Evolutionary conservation across 2,797 vertebrate genomes (phyloP).

Genomic region (Galaxias olidus): DNA sequence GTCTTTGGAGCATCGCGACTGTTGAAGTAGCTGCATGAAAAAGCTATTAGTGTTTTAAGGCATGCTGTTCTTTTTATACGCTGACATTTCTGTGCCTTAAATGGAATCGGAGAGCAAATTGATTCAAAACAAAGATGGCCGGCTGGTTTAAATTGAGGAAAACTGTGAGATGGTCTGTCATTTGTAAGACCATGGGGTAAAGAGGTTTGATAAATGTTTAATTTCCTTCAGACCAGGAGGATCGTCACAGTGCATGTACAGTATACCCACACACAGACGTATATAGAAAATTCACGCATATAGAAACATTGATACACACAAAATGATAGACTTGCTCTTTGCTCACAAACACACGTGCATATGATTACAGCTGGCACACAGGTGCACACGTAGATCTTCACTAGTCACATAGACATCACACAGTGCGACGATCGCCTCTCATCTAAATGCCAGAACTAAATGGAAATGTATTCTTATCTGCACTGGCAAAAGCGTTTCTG

Average conservation of each 20-base stretch:
- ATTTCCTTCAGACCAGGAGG: conserved; percentile 75
- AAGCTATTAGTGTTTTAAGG: conserved; percentile 36
- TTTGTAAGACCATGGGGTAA: conserved; percentile 74
- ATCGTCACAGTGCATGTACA: no score
- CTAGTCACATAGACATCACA: no score
- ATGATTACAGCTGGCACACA: no score
- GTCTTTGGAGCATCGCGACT: conserved; percentile 13
- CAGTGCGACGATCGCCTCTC: no score
- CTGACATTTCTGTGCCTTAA: conserved; percentile 21
- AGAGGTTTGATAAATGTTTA: conserved; percentile 76
- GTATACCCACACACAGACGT: conserved; percentile 50
- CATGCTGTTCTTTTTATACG: conserved; percentile 28
- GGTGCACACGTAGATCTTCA: no score
- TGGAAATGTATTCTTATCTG: no score
- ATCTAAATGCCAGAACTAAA: no score
- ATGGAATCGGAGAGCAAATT: conserved; percentile 36
- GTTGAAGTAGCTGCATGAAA: conserved; percentile 22
- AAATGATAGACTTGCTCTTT: no score
- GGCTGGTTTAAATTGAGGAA: conserved; percentile 58
- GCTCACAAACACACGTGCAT: no score
- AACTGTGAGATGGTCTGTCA: conserved; percentile 65
- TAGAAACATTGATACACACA: conserved; percentile 58
- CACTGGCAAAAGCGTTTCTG: no score
- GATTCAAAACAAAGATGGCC: conserved; percentile 52
- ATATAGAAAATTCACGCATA: conserved; percentile 39